Evolutionary conservation across 2,113 vertebrate species (phyloP).

Genomic region (Sceloporus tristichus): DNA sequence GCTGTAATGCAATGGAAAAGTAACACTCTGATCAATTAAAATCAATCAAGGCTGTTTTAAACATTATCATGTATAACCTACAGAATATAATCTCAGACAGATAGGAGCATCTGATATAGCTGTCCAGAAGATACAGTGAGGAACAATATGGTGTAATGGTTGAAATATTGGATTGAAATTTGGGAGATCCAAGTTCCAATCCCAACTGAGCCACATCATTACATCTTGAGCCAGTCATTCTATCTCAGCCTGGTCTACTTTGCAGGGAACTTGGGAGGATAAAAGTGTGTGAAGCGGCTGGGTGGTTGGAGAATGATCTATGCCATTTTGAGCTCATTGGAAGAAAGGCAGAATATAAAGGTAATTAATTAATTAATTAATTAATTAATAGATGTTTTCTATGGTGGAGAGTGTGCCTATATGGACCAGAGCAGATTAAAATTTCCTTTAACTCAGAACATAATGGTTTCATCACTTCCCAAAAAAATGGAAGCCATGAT

Average conservation of each 20-base stretch:
- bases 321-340: too few relatives aligned
- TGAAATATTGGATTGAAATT: too few relatives aligned
- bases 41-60: background rate
- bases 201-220: too few relatives aligned
- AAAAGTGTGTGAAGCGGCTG: too few relatives aligned
- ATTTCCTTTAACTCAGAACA: background rate
- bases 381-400: background rate
- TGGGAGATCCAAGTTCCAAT: too few relatives aligned
- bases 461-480: background rate
- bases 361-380: too few relatives aligned
- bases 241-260: too few relatives aligned
- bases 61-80: background rate
- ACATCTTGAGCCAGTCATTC: too few relatives aligned
- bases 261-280: too few relatives aligned
- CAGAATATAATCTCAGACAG: background rate
- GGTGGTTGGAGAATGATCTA: too few relatives aligned
- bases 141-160: too few relatives aligned
- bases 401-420: background rate
- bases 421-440: background rate
- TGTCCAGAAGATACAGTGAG: background rate
- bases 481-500: background rate
- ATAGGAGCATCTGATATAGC: background rate
- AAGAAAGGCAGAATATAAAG: too few relatives aligned
- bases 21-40: background rate
- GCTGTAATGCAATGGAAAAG: background rate